Evolutionary conservation across 2,888 invertebrate genomes (phyloP).

Genomic region (Nephrotoma appendiculata): DNA sequence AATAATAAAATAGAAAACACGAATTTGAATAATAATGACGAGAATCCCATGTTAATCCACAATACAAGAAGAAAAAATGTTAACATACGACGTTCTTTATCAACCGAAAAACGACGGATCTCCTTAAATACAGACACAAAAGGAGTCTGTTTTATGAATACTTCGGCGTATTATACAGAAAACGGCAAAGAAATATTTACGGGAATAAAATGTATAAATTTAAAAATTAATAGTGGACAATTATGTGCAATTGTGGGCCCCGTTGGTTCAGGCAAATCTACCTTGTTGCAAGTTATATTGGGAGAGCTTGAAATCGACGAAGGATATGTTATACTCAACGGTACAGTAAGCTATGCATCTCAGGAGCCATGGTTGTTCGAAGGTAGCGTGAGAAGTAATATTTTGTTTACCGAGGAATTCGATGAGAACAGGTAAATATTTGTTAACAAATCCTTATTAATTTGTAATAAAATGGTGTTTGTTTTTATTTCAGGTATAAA

Average conservation of each 20-base stretch:
- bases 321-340: constrained; percentile 45
- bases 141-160: constrained; percentile 5
- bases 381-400: constrained; percentile 79
- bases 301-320: constrained; percentile 48
- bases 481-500: constrained; percentile 47
- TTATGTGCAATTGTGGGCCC: constrained; percentile 41
- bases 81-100: neutral
- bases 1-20: neutral
- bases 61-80: neutral
- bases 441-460: neutral
- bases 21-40: neutral
- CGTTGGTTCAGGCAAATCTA: constrained; percentile 65
- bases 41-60: neutral
- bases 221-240: constrained; percentile 8
- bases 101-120: neutral
- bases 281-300: constrained; percentile 55
- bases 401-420: constrained; percentile 66
- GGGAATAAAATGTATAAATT: constrained; percentile 8
- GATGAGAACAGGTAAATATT: constrained; percentile 37
- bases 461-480: neutral
- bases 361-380: constrained; percentile 75
- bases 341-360: constrained; percentile 57
- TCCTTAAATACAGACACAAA: constrained; percentile 12
- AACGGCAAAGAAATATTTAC: neutral
- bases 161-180: constrained; percentile 2